These are phyloP conservation scores for Aphelocoma californica DNA, from an alignment of 2,797 vertebrate species.

Conservation along the genomic window DNA sequence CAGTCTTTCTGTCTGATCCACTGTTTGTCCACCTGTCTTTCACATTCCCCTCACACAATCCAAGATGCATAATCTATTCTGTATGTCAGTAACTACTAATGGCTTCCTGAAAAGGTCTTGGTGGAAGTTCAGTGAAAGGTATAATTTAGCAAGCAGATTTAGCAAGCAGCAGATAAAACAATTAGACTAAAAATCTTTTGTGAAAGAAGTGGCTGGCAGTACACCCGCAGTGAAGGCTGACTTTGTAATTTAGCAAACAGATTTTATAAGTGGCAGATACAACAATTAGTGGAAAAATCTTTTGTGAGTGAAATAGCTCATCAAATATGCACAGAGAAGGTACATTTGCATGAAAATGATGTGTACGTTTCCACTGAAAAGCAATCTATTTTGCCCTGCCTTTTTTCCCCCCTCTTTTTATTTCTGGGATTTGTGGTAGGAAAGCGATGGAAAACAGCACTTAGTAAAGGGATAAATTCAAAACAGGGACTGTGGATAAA, in stretches of 20 bases:
- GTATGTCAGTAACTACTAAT: slow-evolving; percentile 60
- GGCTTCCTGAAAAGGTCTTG: slow-evolving; percentile 65
- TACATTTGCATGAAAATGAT: slow-evolving; percentile 58
- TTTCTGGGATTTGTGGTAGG: neutral
- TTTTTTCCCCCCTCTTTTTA: neutral
- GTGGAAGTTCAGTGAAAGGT: slow-evolving; percentile 67
- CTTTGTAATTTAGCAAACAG: slow-evolving; percentile 71
- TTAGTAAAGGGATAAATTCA: neutral
- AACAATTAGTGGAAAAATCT: slow-evolving; percentile 69
- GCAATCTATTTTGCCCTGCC: slow-evolving; percentile 13
- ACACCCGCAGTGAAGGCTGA: slow-evolving; percentile 45
- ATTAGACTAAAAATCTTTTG: slow-evolving; percentile 70
- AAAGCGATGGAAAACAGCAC: neutral
- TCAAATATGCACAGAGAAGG: slow-evolving; percentile 38
- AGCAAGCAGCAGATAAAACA: slow-evolving; percentile 73
- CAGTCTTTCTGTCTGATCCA: neutral
- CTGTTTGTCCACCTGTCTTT: slow-evolving; percentile 10
- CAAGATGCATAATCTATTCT: slow-evolving; percentile 1
- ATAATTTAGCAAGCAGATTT: slow-evolving; percentile 74
- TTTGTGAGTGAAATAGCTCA: slow-evolving; percentile 52
- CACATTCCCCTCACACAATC: neutral
- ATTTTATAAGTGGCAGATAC: slow-evolving; percentile 68
- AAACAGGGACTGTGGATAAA: neutral
- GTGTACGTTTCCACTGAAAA: slow-evolving; percentile 55
- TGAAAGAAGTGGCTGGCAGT: slow-evolving; percentile 52